phyloP scores from a whole-genome alignment of 2,113 vertebrate species.

The Neopipo cinnamomea region DNA sequence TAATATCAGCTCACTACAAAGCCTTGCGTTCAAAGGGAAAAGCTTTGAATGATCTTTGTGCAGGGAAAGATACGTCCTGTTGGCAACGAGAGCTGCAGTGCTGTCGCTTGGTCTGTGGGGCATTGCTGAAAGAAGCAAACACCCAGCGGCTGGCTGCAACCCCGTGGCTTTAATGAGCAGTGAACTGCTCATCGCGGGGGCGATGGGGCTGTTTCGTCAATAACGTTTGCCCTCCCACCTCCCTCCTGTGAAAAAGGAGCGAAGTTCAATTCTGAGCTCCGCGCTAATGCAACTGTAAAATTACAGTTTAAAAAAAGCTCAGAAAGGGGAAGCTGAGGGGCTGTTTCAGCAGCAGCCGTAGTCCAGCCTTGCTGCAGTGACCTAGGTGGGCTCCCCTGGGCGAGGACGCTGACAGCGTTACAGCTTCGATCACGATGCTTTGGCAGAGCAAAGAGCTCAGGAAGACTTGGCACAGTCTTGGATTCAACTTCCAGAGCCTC shows the following conservation, averaged over 20 bases:
- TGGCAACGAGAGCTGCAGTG: background rate
- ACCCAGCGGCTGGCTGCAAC: background rate
- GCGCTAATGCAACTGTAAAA: background rate
- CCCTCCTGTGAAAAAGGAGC: background rate
- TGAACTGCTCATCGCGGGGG: background rate
- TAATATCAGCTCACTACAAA: background rate
- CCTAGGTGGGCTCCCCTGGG: background rate
- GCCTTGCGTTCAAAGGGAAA: background rate
- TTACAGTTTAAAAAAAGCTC: background rate
- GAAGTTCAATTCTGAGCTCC: background rate
- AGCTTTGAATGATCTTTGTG: background rate
- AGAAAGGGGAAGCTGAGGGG: background rate
- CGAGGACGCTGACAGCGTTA: fast-evolving
- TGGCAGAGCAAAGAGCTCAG: background rate
- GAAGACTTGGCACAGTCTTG: background rate
- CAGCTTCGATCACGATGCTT: background rate
- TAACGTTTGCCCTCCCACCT: background rate
- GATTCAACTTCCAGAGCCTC: background rate
- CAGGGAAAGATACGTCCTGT: background rate
- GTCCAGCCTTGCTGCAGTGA: background rate
- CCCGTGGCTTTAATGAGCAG: background rate
- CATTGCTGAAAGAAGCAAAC: background rate
- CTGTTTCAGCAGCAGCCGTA: background rate
- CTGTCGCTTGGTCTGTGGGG: background rate
- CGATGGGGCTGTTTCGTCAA: background rate